phyloP scores from a whole-genome alignment of 2,888 invertebrate species.

The Bugula neritina region DNA sequence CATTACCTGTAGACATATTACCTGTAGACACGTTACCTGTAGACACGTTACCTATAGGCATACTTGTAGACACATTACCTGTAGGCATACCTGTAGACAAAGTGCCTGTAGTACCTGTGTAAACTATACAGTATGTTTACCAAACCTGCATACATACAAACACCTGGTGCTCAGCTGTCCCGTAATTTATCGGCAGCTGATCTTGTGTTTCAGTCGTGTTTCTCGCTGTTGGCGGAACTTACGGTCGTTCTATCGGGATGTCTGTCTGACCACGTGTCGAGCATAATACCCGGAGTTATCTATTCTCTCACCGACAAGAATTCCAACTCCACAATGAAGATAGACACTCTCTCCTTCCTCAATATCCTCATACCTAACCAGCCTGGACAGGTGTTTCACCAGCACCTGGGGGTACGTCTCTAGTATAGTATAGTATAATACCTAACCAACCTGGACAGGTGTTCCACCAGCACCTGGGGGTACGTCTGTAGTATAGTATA shows the following conservation, averaged over 20 bases:
- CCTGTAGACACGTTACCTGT: too few species aligned
- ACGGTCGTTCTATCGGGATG: slow-evolving; percentile 83
- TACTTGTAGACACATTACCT: too few species aligned
- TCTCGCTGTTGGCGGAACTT: slow-evolving; percentile 81
- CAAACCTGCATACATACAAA: too few species aligned
- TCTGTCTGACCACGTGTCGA: slow-evolving; percentile 73
- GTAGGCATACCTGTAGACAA: too few species aligned
- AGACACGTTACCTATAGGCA: too few species aligned
- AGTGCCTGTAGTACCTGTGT: too few species aligned
- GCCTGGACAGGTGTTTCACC: slow-evolving; percentile 57
- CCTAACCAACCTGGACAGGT: background rate
- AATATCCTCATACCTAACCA: slow-evolving; percentile 76
- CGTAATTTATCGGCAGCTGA: too few species aligned
- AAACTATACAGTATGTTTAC: too few species aligned
- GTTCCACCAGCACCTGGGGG: too few species aligned
- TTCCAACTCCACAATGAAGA: slow-evolving; percentile 88
- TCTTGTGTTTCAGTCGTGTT: slow-evolving; percentile 58
- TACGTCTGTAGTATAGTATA: background rate
- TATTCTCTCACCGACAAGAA: slow-evolving; percentile 84
- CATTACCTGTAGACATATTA: too few species aligned
- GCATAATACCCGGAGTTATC: slow-evolving; percentile 80
- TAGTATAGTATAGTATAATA: slow-evolving; percentile 33
- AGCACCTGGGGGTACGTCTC: slow-evolving; percentile 46
- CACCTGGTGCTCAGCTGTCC: too few species aligned
- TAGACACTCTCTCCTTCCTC: slow-evolving; percentile 88